Percentiles rank a stretch among this genome's conserved stretches.
Evolutionary conservation across 2,888 invertebrate genomes (phyloP).

Genomic region (Dimorphilus gyrociliatus): DNA sequence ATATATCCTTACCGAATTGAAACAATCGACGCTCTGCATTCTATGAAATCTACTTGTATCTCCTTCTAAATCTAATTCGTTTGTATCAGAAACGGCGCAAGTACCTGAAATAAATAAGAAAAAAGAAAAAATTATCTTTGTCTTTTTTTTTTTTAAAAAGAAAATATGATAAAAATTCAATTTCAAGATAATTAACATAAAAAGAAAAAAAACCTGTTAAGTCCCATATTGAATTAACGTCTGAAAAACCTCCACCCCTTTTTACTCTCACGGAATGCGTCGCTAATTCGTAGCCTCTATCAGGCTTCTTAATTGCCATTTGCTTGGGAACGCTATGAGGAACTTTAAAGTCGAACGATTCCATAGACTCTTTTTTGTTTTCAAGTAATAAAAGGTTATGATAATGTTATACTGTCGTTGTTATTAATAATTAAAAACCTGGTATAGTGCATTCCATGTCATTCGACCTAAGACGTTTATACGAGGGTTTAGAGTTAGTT

Average conservation of each 20-base stretch:
- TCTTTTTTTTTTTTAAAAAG: neutral
- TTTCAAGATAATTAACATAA: too few relatives aligned
- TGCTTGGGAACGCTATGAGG: slow-evolving; percentile 1
- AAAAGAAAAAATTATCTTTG: neutral
- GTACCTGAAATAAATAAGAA: slow-evolving; percentile 17
- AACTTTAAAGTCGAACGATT: neutral
- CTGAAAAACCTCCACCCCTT: slow-evolving; percentile 44
- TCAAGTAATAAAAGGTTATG: too few relatives aligned
- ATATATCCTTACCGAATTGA: slow-evolving; percentile 40
- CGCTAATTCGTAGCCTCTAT: slow-evolving; percentile 45
- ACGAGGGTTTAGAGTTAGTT: too few relatives aligned
- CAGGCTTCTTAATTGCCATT: slow-evolving; percentile 9
- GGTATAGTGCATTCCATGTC: too few relatives aligned
- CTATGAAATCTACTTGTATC: slow-evolving; percentile 34
- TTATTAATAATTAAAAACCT: too few relatives aligned
- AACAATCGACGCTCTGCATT: slow-evolving; percentile 42
- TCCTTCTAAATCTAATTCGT: slow-evolving; percentile 25
- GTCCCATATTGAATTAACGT: slow-evolving; percentile 44
- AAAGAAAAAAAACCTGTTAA: too few relatives aligned
- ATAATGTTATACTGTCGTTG: too few relatives aligned
- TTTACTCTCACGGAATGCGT: slow-evolving; percentile 45
- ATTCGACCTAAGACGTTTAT: too few relatives aligned
- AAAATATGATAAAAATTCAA: neutral
- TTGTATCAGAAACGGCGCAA: slow-evolving; percentile 28
- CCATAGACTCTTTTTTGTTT: too few relatives aligned